Percentiles rank a stretch among this genome's conserved stretches.
Conservation (phyloP, 2,888 invertebrate species). For the Synergus itoensis region DNA sequence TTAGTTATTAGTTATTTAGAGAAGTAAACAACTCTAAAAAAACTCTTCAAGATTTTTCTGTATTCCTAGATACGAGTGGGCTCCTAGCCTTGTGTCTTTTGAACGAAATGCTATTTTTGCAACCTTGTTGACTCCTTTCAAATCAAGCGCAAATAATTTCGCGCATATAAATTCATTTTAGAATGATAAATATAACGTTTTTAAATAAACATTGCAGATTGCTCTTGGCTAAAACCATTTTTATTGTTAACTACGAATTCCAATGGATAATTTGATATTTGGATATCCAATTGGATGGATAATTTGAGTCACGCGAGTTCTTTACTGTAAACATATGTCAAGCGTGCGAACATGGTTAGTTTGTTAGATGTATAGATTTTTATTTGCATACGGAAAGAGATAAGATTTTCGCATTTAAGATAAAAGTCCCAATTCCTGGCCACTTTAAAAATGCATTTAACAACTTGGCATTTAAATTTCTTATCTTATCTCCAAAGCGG, state of each 20-base stretch:
- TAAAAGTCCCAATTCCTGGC: too few species aligned
- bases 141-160: constrained; percentile 11
- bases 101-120: constrained; percentile 20
- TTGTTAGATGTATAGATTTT: neutral
- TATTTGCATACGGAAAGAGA: neutral
- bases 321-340: constrained; percentile 1
- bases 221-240: neutral
- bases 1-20: neutral
- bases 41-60: neutral
- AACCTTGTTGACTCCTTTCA: constrained; percentile 24
- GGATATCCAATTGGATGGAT: neutral
- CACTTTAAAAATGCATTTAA: neutral
- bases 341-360: constrained; percentile 4
- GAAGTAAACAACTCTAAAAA: constrained; percentile 5
- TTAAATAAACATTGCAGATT: neutral
- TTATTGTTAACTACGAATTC: neutral
- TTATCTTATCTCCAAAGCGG: neutral
- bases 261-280: neutral
- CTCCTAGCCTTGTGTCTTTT: constrained; percentile 34
- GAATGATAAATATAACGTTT: neutral
- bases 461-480: neutral
- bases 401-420: neutral
- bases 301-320: constrained; percentile 29
- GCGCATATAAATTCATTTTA: neutral
- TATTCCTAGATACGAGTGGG: constrained; percentile 5